Conservation (phyloP, 2,113 vertebrate genomes). For the Cyanocitta stelleri region DNA sequence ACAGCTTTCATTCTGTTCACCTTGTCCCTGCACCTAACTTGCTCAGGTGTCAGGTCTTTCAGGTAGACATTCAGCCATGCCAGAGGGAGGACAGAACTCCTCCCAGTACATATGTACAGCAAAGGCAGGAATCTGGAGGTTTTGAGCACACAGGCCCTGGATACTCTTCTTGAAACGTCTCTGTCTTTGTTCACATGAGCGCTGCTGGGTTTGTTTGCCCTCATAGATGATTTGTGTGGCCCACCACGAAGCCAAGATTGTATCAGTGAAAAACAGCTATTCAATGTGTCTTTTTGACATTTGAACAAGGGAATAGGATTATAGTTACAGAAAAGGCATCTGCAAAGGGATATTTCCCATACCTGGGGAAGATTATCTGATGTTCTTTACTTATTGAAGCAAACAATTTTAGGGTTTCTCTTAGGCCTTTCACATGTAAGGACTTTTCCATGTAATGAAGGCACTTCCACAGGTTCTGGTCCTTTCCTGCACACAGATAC, state of each 20-base stretch:
- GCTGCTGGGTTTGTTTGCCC: not conserved
- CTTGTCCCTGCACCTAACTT: not conserved
- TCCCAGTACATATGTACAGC: not conserved
- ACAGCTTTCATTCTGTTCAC: not conserved
- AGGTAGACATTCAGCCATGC: not conserved
- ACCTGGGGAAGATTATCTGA: not conserved
- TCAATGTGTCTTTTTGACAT: not conserved
- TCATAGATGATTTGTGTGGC: not conserved
- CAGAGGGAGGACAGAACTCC: not conserved
- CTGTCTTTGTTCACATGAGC: accelerated
- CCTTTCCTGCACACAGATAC: not conserved
- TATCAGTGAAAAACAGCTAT: not conserved
- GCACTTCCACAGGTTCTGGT: not conserved
- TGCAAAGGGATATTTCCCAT: not conserved
- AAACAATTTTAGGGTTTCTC: not conserved
- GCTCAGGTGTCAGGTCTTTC: not conserved
- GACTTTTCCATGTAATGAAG: not conserved
- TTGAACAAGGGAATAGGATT: not conserved
- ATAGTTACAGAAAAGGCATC: not conserved
- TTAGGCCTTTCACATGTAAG: not conserved
- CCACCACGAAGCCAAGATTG: not conserved
- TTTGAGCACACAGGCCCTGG: not conserved
- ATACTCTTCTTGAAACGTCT: not conserved
- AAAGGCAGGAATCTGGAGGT: not conserved
- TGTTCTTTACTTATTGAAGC: not conserved